Percentiles rank a stretch among this genome's conserved stretches.
Conservation (phyloP, 2,113 vertebrate genomes). For the Podarcis raffonei region DNA sequence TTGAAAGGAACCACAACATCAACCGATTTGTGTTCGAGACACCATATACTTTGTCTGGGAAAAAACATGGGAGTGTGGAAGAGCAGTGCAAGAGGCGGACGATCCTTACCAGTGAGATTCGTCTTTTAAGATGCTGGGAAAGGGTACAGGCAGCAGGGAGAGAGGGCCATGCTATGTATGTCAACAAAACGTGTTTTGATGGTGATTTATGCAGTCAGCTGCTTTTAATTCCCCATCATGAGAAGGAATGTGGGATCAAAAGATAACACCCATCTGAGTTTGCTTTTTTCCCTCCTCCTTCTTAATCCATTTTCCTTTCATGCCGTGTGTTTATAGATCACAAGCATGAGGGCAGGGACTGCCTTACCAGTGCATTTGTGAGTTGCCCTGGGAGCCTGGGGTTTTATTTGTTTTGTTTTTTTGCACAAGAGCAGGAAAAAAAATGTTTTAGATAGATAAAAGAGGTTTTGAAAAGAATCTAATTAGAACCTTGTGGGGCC, state of each 20-base stretch:
- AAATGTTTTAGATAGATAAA: too few relatives aligned
- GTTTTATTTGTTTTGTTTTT: too few relatives aligned
- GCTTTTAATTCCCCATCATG: neutral
- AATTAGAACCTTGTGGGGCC: neutral
- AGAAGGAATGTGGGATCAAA: neutral
- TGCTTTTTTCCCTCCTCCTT: neutral
- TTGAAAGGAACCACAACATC: slow-evolving; percentile 95
- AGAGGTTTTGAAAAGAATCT: neutral
- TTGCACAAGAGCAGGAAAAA: too few relatives aligned
- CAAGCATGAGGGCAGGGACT: too few relatives aligned
- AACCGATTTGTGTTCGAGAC: slow-evolving; percentile 94
- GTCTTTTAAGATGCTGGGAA: neutral
- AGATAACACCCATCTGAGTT: neutral
- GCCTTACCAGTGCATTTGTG: too few relatives aligned
- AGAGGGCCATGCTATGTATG: neutral
- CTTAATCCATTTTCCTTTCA: neutral
- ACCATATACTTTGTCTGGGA: slow-evolving; percentile 93
- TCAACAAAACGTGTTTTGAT: neutral
- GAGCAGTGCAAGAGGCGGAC: slow-evolving; percentile 95
- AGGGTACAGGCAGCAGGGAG: neutral
- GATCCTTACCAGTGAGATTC: slow-evolving; percentile 87
- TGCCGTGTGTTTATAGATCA: too few relatives aligned
- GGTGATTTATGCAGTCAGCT: neutral
- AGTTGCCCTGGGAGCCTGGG: too few relatives aligned
- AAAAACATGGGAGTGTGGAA: slow-evolving; percentile 94